Evolutionary conservation across 2,113 vertebrate species (phyloP).

Genomic region (Calidris pugnax): DNA sequence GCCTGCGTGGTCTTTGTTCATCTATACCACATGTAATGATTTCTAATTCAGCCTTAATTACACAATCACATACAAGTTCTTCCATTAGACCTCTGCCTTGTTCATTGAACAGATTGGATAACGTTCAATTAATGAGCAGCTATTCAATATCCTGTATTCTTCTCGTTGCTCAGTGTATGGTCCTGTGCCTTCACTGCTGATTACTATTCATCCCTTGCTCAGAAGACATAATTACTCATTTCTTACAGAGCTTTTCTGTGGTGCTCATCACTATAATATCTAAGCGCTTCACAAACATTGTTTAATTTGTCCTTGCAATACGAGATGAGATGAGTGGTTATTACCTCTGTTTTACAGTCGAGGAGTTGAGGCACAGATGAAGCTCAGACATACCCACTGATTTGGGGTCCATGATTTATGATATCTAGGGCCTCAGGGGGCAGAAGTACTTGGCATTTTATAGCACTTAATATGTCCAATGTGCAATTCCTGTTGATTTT

Average conservation of each 20-base stretch:
- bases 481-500: neutral
- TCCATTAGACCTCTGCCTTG: slow-evolving; percentile 21
- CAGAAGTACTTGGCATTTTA: neutral
- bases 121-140: slow-evolving; percentile 35
- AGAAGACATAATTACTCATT: slow-evolving; percentile 39
- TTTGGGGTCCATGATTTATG: neutral
- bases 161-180: neutral
- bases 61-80: neutral
- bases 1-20: neutral
- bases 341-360: neutral
- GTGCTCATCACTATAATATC: neutral
- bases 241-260: slow-evolving; percentile 29
- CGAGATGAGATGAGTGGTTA: neutral
- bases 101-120: slow-evolving; percentile 42
- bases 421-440: neutral
- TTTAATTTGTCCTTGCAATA: slow-evolving; percentile 3
- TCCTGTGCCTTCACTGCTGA: slow-evolving; percentile 28
- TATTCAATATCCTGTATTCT: slow-evolving; percentile 40
- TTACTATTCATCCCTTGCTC: slow-evolving; percentile 23
- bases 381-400: neutral
- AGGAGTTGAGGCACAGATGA: neutral
- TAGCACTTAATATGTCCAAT: neutral
- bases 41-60: slow-evolving; percentile 39
- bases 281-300: slow-evolving; percentile 1
- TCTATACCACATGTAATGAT: neutral